Base-by-base conservation (phyloP, 2,797 vertebrate species). In the Notoglanidium macrostoma region DNA sequence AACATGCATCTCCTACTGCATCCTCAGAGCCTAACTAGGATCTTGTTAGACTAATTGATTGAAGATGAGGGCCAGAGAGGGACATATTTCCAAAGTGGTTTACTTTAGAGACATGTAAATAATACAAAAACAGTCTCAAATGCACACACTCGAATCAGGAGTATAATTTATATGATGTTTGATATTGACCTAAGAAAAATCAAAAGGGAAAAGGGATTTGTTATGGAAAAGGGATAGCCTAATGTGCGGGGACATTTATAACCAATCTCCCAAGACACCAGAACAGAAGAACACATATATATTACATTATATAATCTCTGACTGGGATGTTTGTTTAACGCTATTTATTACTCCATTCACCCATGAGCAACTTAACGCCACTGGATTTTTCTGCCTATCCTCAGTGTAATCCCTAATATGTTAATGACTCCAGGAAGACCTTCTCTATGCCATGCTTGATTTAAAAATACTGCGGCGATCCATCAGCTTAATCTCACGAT, bases 41-140 rank as follows among this genome's bases (percentile, higher is more conserved):
- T 82, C 72, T 91, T 88, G 87, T 92, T 91, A 93, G 49, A 70
- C 86, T 93, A 90, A 93, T 92, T 63, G 78, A 65, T 92, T 90
- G 88, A 93, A 92, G 93, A 93, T 86, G 90, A 89, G 84, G 90
- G 70, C 74, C 40, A 10, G 83, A n/a, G 82, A 74, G 86, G 89
- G 85, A n/a, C 44, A 57, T 19, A 61, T 63, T 81, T 81, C 35
- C 57, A 17, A 80, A 61, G 55, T 80, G 55, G 35, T 91, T 91
- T 76, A 74, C 89, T 87, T 93, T 83, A 92, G 88, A 91, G 90
- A 87, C n/a, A 74, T 83, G 87, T 12, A 78, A 54, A 84, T 70
- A 88, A 86, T 73, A 79, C 29, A 79, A 74, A 10, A 49, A 59
- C 26, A 79, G 44, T 78, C 86, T 86, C 40, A 65, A 46, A 57